Evolutionary conservation across 2,888 invertebrate species (phyloP), one percentile per base, ranked within the genome.

Genomic region (Pediacus dermestoides): DNA sequence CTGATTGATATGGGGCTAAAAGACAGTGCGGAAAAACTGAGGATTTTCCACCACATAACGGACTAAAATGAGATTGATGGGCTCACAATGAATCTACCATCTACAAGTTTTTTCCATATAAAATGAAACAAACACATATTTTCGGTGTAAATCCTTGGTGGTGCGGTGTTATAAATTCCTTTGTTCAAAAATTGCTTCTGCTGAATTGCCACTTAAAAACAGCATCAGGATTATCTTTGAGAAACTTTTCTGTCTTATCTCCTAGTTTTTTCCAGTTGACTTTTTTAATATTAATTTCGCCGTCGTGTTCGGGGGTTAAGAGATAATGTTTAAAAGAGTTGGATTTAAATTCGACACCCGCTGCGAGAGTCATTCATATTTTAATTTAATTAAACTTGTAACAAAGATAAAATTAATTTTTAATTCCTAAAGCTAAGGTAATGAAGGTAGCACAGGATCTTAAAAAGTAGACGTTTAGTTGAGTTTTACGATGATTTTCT

Each of bases 331-430:
- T 42, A 44, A 46, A 50, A 48, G 48, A 53, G 53, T 49, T 50
- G 34, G 44, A 40, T 49, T 45, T 45, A 55, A 61, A 60, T 59
- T 61, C 59, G 58, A 60, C 60, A 59, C 58, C 63, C 63, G 60
- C 55, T 59, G 61, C 50, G 52, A 52, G 52, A 60, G 58, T 53
- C 55, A 51, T 62, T 63, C 58, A 58, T 60, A 58, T 60, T 61
- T 60, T 54, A 66, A 65, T 68, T 67, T 64, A 68, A 68, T 68
- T 69, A 68, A 68, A 66, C 61, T 65, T 66, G 67, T 67, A 61
- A 65, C 58, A 60, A 61, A 66, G 66, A 66, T 64, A 64, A 68
- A 67, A 70, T 68, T 70, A 69, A 69, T 68, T 69, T 70, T 70
- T 69, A 70, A 69, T 70, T 68, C 63, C 52, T 53, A 57, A 58